Conservation (phyloP, 2,888 invertebrate genomes). For the Cephus nigrinus region DNA sequence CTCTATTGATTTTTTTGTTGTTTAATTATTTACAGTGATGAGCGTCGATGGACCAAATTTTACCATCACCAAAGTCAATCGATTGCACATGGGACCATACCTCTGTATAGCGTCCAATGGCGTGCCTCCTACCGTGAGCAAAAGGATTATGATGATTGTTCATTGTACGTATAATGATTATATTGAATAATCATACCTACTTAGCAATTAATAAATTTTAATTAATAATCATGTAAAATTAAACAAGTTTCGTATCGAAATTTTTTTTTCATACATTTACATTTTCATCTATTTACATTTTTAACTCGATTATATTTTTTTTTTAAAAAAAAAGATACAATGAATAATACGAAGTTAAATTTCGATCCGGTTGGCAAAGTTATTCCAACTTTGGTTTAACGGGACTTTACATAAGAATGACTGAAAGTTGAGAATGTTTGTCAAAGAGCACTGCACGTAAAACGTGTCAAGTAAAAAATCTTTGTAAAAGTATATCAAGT, state of each 20-base stretch:
- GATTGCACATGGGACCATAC: constrained; percentile 68
- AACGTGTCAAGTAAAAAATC: not conserved
- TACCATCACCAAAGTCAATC: constrained; percentile 63
- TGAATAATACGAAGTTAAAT: not conserved
- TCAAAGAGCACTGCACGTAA: not conserved
- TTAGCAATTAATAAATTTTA: not conserved
- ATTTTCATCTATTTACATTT: not conserved
- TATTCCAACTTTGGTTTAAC: not conserved
- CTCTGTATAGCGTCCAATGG: constrained; percentile 68
- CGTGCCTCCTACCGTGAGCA: constrained; percentile 68
- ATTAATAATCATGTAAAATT: not conserved
- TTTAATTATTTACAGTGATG: constrained; percentile 68
- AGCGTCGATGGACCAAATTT: constrained; percentile 73
- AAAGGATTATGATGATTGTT: constrained; percentile 67
- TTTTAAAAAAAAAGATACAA: not conserved
- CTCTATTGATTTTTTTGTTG: constrained; percentile 18
- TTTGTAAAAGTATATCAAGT: not conserved
- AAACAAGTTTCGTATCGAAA: not conserved
- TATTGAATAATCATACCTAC: not conserved
- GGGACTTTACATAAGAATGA: not conserved
- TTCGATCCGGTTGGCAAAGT: not conserved
- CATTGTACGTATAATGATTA: constrained; percentile 64
- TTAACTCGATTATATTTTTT: not conserved
- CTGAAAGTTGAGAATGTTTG: not conserved
- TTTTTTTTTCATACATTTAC: not conserved